Evolutionary conservation across 2,888 invertebrate species (phyloP).

Genomic region (Drosophila tanythrix): DNA sequence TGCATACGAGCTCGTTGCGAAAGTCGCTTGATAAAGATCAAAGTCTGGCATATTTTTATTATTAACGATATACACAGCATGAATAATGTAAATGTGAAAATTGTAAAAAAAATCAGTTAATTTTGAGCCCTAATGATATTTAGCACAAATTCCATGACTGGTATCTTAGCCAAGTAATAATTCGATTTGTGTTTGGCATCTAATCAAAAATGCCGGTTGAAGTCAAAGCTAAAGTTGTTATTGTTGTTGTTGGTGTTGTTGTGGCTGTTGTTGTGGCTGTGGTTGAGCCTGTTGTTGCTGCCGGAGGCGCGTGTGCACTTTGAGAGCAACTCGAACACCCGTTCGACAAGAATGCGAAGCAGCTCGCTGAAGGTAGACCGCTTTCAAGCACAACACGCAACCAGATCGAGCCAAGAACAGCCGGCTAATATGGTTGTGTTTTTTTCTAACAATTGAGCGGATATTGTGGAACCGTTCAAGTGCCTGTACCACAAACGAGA

Average conservation of each 20-base stretch:
- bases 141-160: conserved; percentile 55
- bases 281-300: conserved; percentile 4
- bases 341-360: conserved; percentile 71
- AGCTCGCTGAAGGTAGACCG: conserved; percentile 71
- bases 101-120: conserved; percentile 34
- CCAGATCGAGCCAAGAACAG: conserved; percentile 48
- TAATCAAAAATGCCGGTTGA: conserved; percentile 68
- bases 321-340: conserved; percentile 52
- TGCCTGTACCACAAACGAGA: conserved; percentile 12
- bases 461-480: conserved; percentile 10
- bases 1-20: conserved; percentile 25
- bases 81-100: conserved; percentile 25
- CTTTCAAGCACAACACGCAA: conserved; percentile 67
- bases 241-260: conserved; percentile 1
- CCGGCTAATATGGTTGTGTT: conserved; percentile 33
- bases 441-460: conserved; percentile 30
- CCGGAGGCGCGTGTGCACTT: conserved; percentile 42
- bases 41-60: conserved; percentile 19
- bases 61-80: conserved; percentile 5
- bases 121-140: conserved; percentile 61
- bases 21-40: conserved; percentile 1
- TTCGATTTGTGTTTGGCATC: conserved; percentile 44
- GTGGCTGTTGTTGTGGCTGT: background rate
- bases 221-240: conserved; percentile 13
- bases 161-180: conserved; percentile 46